phyloP scores from a whole-genome alignment of 2,113 vertebrate species.

The Psammodynastes pulverulentus region DNA sequence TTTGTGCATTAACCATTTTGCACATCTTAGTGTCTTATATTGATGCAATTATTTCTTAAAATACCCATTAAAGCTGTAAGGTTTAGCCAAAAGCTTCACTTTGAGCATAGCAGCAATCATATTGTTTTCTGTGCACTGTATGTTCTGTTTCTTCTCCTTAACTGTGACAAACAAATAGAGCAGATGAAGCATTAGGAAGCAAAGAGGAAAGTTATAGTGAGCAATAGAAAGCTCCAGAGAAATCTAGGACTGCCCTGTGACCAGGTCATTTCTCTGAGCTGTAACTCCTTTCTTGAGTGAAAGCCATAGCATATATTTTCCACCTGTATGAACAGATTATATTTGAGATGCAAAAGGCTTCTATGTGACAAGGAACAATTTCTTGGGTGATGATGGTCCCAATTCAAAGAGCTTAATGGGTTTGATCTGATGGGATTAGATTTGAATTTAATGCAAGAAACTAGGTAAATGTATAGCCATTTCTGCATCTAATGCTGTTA shows the following conservation, averaged over 20 bases:
- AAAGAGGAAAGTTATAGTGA: not conserved
- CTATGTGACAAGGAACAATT: not conserved
- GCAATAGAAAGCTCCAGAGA: not conserved
- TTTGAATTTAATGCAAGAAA: not conserved
- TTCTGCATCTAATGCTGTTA: not conserved
- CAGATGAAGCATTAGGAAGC: not conserved
- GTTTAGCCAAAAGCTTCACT: not conserved
- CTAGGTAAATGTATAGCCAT: not conserved
- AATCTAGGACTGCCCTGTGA: not conserved
- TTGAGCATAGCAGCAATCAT: not conserved
- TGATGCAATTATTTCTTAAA: not conserved
- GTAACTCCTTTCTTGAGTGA: not conserved
- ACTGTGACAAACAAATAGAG: not conserved
- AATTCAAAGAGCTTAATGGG: not conserved
- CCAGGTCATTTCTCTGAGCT: not conserved
- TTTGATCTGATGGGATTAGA: not conserved
- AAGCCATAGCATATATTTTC: not conserved
- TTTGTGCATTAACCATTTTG: not conserved
- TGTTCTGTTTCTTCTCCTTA: not conserved
- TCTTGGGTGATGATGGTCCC: not conserved
- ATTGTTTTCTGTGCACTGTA: not conserved
- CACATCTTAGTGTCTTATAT: not conserved
- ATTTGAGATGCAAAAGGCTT: not conserved
- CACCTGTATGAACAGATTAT: not conserved
- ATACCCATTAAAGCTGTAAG: not conserved